phyloP scores from a whole-genome alignment of 2,888 invertebrate species.

The Acronicta leporina region DNA sequence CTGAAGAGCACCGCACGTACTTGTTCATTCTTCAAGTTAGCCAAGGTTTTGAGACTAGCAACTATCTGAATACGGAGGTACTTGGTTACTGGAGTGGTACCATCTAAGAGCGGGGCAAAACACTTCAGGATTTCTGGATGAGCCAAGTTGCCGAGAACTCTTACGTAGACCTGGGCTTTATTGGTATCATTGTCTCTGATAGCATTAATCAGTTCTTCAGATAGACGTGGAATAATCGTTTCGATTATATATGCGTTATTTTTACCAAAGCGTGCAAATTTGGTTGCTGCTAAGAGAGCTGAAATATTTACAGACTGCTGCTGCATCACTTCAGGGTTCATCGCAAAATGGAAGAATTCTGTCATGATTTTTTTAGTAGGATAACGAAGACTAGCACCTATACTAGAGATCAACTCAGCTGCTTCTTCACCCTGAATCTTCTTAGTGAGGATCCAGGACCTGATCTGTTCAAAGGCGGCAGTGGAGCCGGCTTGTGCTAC shows the following conservation, averaged over 20 bases:
- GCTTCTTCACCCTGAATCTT: conserved; percentile 90
- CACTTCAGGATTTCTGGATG: conserved; percentile 89
- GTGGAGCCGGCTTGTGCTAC: conserved; percentile 91
- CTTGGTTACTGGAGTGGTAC: conserved; percentile 85
- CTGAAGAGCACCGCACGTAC: conserved; percentile 90
- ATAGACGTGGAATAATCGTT: conserved; percentile 90
- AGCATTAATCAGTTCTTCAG: conserved; percentile 86
- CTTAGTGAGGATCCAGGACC: conserved; percentile 88
- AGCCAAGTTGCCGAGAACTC: conserved; percentile 91
- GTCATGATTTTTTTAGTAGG: conserved; percentile 90
- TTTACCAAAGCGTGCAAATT: conserved; percentile 89
- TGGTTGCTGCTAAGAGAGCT: conserved; percentile 89
- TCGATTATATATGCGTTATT: conserved; percentile 86
- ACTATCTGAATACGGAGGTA: conserved; percentile 91
- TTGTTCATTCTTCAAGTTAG: conserved; percentile 81
- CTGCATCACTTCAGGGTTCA: conserved; percentile 83
- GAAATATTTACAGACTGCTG: conserved; percentile 87
- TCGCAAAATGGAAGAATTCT: conserved; percentile 89
- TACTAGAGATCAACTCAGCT: conserved; percentile 86
- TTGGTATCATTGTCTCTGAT: conserved; percentile 86
- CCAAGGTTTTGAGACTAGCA: conserved; percentile 85
- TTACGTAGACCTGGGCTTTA: conserved; percentile 89
- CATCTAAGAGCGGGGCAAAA: conserved; percentile 92
- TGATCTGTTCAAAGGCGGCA: conserved; percentile 90
- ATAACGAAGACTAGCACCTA: conserved; percentile 86